Evolutionary conservation across 2,888 invertebrate species (phyloP).

Genomic region (Pycnomerus fuliginosus): DNA sequence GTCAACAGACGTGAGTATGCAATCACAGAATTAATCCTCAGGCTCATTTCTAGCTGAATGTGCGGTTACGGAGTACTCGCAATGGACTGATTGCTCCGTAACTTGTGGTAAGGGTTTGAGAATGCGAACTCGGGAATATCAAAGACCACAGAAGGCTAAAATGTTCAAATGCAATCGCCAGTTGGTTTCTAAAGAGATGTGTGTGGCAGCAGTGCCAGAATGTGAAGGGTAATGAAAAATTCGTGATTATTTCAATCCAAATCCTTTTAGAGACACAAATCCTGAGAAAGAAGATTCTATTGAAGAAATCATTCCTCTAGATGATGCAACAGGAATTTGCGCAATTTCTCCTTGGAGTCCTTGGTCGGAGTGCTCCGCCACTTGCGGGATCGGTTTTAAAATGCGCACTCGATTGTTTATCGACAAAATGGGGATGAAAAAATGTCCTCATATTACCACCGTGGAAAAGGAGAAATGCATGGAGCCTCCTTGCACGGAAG

Average conservation of each 20-base stretch:
- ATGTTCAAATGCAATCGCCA: slow-evolving; percentile 71
- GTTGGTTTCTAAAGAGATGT: slow-evolving; percentile 87
- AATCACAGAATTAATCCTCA: slow-evolving; percentile 4
- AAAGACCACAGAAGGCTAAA: slow-evolving; percentile 69
- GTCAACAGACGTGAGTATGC: slow-evolving; percentile 63
- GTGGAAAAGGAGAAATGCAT: slow-evolving; percentile 82
- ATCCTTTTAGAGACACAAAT: slow-evolving; percentile 11
- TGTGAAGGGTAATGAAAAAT: slow-evolving; percentile 60
- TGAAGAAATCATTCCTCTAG: slow-evolving; percentile 29
- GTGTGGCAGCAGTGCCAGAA: slow-evolving; percentile 73
- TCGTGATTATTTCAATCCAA: slow-evolving; percentile 1
- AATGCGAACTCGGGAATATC: slow-evolving; percentile 73
- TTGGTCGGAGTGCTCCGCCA: slow-evolving; percentile 86
- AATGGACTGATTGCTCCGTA: slow-evolving; percentile 81
- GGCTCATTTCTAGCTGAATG: slow-evolving; percentile 69
- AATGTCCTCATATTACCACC: slow-evolving; percentile 73
- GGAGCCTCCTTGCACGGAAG: slow-evolving; percentile 64
- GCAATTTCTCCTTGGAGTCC: slow-evolving; percentile 70
- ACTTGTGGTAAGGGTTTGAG: slow-evolving; percentile 85
- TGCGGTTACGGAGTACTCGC: slow-evolving; percentile 69
- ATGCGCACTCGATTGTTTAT: slow-evolving; percentile 74
- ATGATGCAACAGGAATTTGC: slow-evolving; percentile 58
- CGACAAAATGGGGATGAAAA: slow-evolving; percentile 75
- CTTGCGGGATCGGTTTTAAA: slow-evolving; percentile 77
- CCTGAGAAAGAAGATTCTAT: slow-evolving; percentile 40